Conservation (phyloP, 2,888 invertebrate species). For the Tribolium freemani region DNA sequence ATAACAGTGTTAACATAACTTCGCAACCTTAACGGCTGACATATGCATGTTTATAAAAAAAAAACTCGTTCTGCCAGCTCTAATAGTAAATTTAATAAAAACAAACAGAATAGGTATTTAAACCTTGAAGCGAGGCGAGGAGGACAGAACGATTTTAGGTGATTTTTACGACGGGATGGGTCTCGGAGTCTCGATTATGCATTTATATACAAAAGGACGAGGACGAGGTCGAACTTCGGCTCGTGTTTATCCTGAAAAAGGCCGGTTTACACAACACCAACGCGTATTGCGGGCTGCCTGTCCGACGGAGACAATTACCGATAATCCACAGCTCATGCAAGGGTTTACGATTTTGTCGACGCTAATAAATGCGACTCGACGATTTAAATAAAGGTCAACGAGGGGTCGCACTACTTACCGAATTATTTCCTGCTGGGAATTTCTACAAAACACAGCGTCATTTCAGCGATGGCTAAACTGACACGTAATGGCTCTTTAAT, state of each 20-base stretch:
- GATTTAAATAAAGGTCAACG: not conserved
- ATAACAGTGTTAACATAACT: conserved; percentile 57
- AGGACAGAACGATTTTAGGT: conserved; percentile 9
- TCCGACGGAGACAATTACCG: no score
- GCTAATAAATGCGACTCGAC: not conserved
- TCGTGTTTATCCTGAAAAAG: not conserved
- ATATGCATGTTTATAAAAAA: conserved; percentile 41
- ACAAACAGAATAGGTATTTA: conserved; percentile 50
- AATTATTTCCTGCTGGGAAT: not conserved
- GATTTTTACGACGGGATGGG: not conserved
- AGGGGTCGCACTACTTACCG: not conserved
- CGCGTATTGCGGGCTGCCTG: not conserved
- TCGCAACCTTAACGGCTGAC: conserved; percentile 44
- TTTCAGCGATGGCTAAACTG: not conserved
- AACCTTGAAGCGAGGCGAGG: conserved; percentile 49
- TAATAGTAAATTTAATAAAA: conserved; percentile 53
- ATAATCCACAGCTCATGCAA: no score
- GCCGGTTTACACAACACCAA: no score
- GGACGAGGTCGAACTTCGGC: conserved; percentile 29
- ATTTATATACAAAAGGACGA: conserved; percentile 23
- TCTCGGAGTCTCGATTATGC: not conserved
- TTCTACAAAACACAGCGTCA: not conserved
- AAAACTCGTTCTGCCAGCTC: conserved; percentile 56
- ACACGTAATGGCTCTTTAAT: not conserved
- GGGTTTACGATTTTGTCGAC: not conserved